A percentile compares a stretch with the other conserved stretches of the same genome.
Evolutionary conservation across 2,113 vertebrate species (phyloP).

Genomic region (Geococcyx californianus): DNA sequence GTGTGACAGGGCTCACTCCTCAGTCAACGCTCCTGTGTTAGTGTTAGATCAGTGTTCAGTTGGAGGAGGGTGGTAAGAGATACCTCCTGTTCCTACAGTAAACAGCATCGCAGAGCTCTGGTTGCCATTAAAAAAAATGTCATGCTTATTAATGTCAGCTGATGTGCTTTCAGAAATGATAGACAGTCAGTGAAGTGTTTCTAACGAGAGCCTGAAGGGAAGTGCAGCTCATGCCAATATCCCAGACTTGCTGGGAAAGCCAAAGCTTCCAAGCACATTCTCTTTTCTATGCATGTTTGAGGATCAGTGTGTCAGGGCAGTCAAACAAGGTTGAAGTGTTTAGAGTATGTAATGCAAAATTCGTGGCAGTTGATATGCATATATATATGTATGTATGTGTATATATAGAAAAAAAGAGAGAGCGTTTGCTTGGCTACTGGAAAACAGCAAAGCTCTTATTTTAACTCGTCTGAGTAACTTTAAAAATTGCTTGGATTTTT

Average conservation of each 20-base stretch:
- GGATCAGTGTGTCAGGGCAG: neutral
- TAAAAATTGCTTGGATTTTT: neutral
- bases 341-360: neutral
- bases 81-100: neutral
- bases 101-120: neutral
- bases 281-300: neutral
- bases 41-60: neutral
- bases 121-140: neutral
- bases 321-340: neutral
- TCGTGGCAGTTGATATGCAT: neutral
- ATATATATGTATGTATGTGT: accelerated
- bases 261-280: neutral
- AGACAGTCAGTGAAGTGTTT: neutral
- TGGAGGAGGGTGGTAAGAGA: neutral
- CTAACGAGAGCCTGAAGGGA: neutral
- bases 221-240: neutral
- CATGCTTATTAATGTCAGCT: neutral
- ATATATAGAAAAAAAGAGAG: neutral
- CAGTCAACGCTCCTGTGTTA: neutral
- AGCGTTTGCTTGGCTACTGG: neutral
- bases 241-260: neutral
- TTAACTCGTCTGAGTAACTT: neutral
- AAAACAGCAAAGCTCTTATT: neutral
- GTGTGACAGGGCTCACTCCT: neutral
- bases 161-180: neutral